Base-by-base conservation (phyloP, 2,888 invertebrate genomes). In the Epistrophe grossulariae region DNA sequence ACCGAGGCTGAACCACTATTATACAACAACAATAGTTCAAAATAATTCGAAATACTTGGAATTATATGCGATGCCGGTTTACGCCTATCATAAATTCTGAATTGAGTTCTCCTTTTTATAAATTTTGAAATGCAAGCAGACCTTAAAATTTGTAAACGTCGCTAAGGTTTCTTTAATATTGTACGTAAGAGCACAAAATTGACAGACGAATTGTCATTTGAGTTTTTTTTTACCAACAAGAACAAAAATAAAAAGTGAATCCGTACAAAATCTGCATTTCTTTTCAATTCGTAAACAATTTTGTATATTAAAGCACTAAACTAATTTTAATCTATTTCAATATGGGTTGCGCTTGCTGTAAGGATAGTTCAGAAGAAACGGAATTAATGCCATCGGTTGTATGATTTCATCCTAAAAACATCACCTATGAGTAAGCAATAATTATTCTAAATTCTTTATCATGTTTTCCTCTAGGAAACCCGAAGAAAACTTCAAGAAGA, bases 401-500 rank as follows among this genome's bases (percentile, higher is more conserved):
- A 87, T 64, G 82, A 76, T 76, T 40, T 38, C 13, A 13, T 40
- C 10, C 40, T 1, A 62, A 43, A 43, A 40, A 15, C 24, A 52
- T 4, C 45, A 13, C 1, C 1, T 2, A n/a, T 28, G 13, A 52
- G 64, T 50, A 72, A 50, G 48, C 72, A n/a, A 77, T 60, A 35
- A n/a, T 13, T 1, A 55, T 31, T 0, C 77, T 43, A 9, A 55
- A 55, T 28, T 28, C 2, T 28, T 31, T 24, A n/a, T n/a, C n/a
- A 28, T 52, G 19, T 73, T 82, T 19, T 31, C 11, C 87, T 87
- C 11, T 85, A 96, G 96, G 95, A 95, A 91, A 94, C 94, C 10
- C 94, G 95, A 68, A 94, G 96, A 40, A 94, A 94, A 19, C 95
- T 95, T 90, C 95, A 95, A 89, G 93, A 94, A 8, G 96, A 96